Evolutionary conservation across 2,797 vertebrate species (phyloP), one percentile per base, ranked within the genome.

Genomic region (Amphiprion clarkii): DNA sequence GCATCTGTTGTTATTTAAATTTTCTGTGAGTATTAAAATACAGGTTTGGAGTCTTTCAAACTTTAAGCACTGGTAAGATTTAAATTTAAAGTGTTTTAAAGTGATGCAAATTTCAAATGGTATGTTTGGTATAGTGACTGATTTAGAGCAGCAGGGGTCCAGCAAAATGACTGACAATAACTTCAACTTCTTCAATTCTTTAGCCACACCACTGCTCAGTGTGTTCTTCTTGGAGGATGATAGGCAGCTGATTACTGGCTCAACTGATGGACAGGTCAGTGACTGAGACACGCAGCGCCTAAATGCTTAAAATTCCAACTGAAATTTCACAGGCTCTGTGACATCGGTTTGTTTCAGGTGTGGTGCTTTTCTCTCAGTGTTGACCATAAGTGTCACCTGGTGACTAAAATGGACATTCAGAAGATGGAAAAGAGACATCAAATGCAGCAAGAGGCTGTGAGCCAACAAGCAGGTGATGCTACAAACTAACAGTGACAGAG

Each of bases 231-330:
- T 95, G 71, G 93, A 93, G 84, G 87, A 92, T 63, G 94, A 83
- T 49, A 90, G 80, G 67, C 95, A 96, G 71, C 78, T 98, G 44
- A 82, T 97, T 42, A 94, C 91, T 1, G 97, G 98, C 27, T 95
- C 95, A 88, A 65, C 88, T 56, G 94, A 96, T 49, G 97, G 97
- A 71, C 95, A 96, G 95, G 97, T 98, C 40, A 87, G 92, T 81
- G 51, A 74, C 64, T 49, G 48, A 65, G 16, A 56, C 2, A 36
- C 19, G 44, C 10, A 40, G 5, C n/a, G 3, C 2, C 1, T n/a
- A 14, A 48, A 31, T 40, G 19, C 25, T 79, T 2, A 59, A 57
- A 60, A 66, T 66, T 19, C 33, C 14, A 12, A 27, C 11, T 12
- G 21, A 40, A 29, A 71, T 49, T 68, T 4, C 9, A 33, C 10